Evolutionary conservation across 53 echinoderm and acorn worm genomes (phyloP).

Genomic region (Holothuria leucospilota): DNA sequence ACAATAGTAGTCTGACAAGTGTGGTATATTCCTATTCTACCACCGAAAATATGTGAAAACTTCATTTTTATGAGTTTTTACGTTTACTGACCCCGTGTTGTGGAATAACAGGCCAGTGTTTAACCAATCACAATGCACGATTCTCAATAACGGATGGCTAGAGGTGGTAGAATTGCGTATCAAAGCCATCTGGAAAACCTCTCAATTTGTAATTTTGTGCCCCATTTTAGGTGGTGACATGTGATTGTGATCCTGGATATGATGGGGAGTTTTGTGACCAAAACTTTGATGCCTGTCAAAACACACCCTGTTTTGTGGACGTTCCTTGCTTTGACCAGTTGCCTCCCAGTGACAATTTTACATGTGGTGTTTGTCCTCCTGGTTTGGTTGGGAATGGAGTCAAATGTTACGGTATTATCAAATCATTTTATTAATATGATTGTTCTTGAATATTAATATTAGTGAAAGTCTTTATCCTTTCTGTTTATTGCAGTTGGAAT

Average conservation of each 20-base stretch:
- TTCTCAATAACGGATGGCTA: too few relatives aligned
- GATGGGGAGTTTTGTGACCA: slow-evolving; percentile 49
- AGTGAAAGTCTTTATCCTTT: too few relatives aligned
- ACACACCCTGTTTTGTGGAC: slow-evolving; percentile 70
- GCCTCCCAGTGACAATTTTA: slow-evolving; percentile 47
- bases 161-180: background rate
- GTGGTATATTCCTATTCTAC: too few relatives aligned
- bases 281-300: slow-evolving; percentile 71
- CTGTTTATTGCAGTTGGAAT: too few relatives aligned
- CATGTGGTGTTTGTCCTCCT: slow-evolving; percentile 70
- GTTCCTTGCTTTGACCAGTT: slow-evolving; percentile 71
- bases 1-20: too few relatives aligned
- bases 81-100: too few relatives aligned
- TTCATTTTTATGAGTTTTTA: too few relatives aligned
- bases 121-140: too few relatives aligned
- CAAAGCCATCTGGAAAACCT: background rate
- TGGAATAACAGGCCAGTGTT: too few relatives aligned
- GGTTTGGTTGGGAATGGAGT: slow-evolving; percentile 67
- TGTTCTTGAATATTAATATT: too few relatives aligned
- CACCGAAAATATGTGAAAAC: too few relatives aligned
- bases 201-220: background rate
- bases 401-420: slow-evolving; percentile 70
- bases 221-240: slow-evolving; percentile 71
- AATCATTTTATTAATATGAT: too few relatives aligned
- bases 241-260: slow-evolving; percentile 68